A percentile compares a stretch with the other conserved stretches of the same genome.
Evolutionary conservation across 2,797 vertebrate genomes (phyloP).

Genomic region (Spondyliosoma cantharus): DNA sequence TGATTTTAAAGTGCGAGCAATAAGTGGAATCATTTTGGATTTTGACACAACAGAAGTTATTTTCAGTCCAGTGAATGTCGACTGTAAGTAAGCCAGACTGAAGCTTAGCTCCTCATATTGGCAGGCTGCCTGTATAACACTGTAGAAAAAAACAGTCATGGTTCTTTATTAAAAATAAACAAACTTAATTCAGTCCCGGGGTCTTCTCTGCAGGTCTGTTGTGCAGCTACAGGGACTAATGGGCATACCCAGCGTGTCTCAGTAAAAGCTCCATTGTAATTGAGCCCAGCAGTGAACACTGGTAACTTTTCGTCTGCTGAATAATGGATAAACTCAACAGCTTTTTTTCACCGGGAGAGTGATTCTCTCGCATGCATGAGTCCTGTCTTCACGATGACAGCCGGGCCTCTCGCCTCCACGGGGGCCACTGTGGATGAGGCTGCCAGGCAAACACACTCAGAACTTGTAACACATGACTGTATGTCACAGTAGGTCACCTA

Average conservation of each 20-base stretch:
- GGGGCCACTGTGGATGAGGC: constrained; percentile 23
- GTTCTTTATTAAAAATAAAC: constrained; percentile 26
- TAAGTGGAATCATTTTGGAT: constrained; percentile 16
- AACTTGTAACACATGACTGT: constrained; percentile 11
- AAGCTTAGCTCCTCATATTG: not conserved
- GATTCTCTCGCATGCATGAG: constrained; percentile 59
- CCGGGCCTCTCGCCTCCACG: constrained; percentile 52
- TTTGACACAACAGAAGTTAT: constrained; percentile 3
- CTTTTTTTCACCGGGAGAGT: constrained; percentile 66
- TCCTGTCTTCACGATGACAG: constrained; percentile 65
- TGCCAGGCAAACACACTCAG: constrained; percentile 21
- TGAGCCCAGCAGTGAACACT: constrained; percentile 60
- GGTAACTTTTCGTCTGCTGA: constrained; percentile 68
- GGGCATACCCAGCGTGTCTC: constrained; percentile 24
- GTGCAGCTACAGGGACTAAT: constrained; percentile 40
- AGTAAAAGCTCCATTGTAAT: constrained; percentile 59
- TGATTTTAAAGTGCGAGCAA: not conserved
- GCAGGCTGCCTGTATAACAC: not conserved
- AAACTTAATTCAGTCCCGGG: constrained; percentile 12
- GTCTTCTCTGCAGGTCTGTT: constrained; percentile 24
- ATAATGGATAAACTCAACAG: constrained; percentile 71
- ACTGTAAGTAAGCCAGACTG: not conserved
- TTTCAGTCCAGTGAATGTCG: constrained; percentile 1
- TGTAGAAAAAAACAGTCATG: constrained; percentile 12
- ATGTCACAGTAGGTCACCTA: not conserved